These are phyloP conservation scores for Argyrosomus regius DNA, from an alignment of 2,797 vertebrate genomes.

Conservation along the genomic window DNA sequence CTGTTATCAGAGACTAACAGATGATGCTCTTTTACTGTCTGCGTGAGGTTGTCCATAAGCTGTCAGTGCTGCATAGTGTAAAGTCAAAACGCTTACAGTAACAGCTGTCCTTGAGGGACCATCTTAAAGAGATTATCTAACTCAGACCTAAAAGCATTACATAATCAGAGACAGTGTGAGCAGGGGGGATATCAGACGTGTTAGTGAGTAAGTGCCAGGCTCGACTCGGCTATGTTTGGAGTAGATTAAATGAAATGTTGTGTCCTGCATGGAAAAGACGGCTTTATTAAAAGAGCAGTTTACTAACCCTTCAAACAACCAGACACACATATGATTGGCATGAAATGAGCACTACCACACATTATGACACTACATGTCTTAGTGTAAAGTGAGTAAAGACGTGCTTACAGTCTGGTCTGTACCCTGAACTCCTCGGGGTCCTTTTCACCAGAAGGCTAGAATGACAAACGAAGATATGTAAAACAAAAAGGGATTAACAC, in stretches of 20 bases:
- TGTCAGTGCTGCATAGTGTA: slow-evolving; percentile 13
- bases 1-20: neutral
- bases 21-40: slow-evolving; percentile 39
- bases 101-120: slow-evolving; percentile 69
- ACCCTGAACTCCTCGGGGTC: slow-evolving; percentile 87
- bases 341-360: slow-evolving; percentile 3
- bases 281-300: slow-evolving; percentile 32
- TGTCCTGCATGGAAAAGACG: slow-evolving; percentile 54
- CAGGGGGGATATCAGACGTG: slow-evolving; percentile 37
- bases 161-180: slow-evolving; percentile 70
- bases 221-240: slow-evolving; percentile 50
- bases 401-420: slow-evolving; percentile 89
- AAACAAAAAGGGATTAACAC: slow-evolving; percentile 24
- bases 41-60: slow-evolving; percentile 36
- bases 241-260: slow-evolving; percentile 55
- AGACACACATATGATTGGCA: neutral
- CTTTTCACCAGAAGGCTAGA: slow-evolving; percentile 88
- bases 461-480: slow-evolving; percentile 36
- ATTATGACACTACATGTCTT: neutral
- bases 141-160: slow-evolving; percentile 82
- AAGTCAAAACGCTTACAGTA: slow-evolving; percentile 68
- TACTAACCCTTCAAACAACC: slow-evolving; percentile 22
- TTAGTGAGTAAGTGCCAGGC: slow-evolving; percentile 49
- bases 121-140: slow-evolving; percentile 84
- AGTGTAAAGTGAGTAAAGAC: neutral